Evolutionary conservation across 2,797 vertebrate genomes (phyloP), one percentile per base, ranked within the genome.

Genomic region (Neosilurus hyrtlii): DNA sequence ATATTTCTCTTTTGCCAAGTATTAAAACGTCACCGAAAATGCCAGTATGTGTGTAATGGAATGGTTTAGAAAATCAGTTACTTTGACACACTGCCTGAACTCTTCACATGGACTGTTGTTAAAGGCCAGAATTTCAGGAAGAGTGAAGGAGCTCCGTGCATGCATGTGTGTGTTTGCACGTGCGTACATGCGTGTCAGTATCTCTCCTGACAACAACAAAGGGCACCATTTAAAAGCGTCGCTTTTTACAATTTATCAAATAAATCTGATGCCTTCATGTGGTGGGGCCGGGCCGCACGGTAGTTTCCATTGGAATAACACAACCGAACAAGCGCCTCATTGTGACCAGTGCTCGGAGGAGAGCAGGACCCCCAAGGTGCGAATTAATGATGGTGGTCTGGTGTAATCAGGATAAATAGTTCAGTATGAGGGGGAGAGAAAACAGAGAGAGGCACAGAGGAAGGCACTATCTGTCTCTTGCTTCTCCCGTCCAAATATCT

Each of bases 351-450:
- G 91, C 91, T 87, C 73, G 43, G 88, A 84, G 81, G 89, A 90
- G 90, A 84, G 90, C 82, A 84, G 91, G 94, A 95, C 96, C 95
- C 94, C 95, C 93, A 90, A 91, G 86, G 94, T 94, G 95, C 91
- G 92, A 95, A 94, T 95, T 96, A 92, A 96, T 93, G 95, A 95
- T 94, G 92, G 95, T 93, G 93, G 94, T 92, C 94, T 92, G 94
- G 94, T 94, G 95, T 93, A 92, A 95, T 93, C 92, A 93, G 83
- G 91, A 94, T 94, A 94, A 95, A 95, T 94, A 94, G 92, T 91
- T 93, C 92, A 93, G 91, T 89, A 90, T 93, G 91, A 94, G 79
- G 59, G 63, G 61, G 18, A 85, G 81, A 87, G 80, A 87, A 87
- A 88, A 86, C 77, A 79, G 67, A 51, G 82, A 86, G 82, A 88